Base-by-base conservation (phyloP, 2,113 vertebrate genomes). In the Cygnus atratus region DNA sequence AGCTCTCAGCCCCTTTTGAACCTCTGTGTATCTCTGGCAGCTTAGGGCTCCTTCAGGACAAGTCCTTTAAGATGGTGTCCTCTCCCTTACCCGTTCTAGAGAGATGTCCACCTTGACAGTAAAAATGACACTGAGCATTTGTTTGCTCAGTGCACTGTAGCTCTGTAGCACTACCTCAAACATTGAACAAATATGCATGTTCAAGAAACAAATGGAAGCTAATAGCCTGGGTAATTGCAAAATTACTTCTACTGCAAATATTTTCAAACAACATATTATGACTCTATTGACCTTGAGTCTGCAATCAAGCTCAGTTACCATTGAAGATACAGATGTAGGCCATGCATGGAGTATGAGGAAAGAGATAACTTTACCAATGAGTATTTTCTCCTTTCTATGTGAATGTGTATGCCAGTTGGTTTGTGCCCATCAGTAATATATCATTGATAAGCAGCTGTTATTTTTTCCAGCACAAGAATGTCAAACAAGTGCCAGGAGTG, bases 361-460 rank as follows among this genome's bases (percentile, higher is more conserved):
- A 65, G 22, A 2, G 2, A 66, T 54, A 14, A 24, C 7, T 83
- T 87, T 62, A 54, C 18, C 43, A 28, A 5, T 20, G 15, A 67
- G 71, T 41, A 6, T 67, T 90, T 93, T 72, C 61, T 74, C n/a
- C n/a, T 81, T 81, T 77, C 50, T 26, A 12, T 11, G 8, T 79
- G 58, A 62, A 35, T 39, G 9, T 29, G 18, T 17, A 12, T 24
- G 28, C 29, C 76, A 43, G 15, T 72, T 88, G 22, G 26, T 68
- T 88, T 90, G 44, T 91, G 66, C 54, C 58, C n/a, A 18, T 88
- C 50, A 83, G 35, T 88, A 66, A 84, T 62, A 66, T 31, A 79
- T 91, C 66, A 58, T 8, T 85, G 70, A 82, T 66, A 95, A 84
- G 22, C 80, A 90, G 73, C 65, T 87, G 54, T 50, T 78, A 71